Evolutionary conservation across 2,113 vertebrate species (phyloP).

Genomic region (Prolemur simus): DNA sequence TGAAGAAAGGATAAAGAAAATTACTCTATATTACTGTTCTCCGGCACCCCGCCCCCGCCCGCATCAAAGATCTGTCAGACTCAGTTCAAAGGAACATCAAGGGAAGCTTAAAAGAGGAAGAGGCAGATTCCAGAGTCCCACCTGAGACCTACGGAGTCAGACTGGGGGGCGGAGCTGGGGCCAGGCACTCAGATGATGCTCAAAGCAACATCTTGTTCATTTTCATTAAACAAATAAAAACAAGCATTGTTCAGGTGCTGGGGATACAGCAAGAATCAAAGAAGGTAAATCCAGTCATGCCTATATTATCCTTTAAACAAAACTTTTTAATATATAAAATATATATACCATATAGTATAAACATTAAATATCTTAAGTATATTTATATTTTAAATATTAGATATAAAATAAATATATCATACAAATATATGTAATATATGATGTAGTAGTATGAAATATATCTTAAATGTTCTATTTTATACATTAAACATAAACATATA

Average conservation of each 20-base stretch:
- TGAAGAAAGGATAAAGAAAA: background rate
- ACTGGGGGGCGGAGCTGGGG: fast-evolving
- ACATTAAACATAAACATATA: background rate
- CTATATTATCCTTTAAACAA: background rate
- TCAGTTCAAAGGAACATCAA: background rate
- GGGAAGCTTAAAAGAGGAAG: background rate
- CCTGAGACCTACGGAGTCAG: background rate
- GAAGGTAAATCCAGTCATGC: background rate
- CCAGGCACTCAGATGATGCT: background rate
- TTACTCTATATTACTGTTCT: background rate
- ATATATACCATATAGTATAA: background rate
- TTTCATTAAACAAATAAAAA: slow-evolving; percentile 12
- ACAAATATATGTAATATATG: no score
- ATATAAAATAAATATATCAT: background rate
- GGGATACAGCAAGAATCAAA: background rate
- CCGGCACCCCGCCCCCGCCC: no score
- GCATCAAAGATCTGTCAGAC: background rate
- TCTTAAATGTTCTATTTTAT: no score
- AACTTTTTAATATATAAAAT: background rate
- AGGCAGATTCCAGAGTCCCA: background rate
- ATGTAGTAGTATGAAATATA: background rate
- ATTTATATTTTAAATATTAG: background rate
- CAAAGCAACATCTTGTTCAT: background rate
- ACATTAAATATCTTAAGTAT: background rate
- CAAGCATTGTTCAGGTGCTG: background rate